Conservation (phyloP, 2,113 vertebrate genomes). For the Verasper variegatus region DNA sequence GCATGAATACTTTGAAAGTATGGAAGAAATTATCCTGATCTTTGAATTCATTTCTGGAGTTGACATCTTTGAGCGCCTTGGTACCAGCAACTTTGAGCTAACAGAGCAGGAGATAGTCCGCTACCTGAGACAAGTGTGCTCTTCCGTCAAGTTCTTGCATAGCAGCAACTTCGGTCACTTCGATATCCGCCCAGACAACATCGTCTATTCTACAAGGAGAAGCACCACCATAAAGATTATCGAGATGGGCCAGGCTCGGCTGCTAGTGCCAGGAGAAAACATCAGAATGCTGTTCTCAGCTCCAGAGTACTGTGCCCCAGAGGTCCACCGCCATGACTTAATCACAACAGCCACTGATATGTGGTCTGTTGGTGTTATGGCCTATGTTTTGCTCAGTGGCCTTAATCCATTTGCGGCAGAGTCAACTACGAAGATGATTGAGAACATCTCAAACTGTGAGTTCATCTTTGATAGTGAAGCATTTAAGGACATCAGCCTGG, state of each 20-base stretch:
- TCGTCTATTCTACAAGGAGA: constrained; percentile 93
- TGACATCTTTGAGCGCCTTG: constrained; percentile 97
- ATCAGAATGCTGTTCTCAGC: constrained; percentile 93
- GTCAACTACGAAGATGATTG: constrained; percentile 93
- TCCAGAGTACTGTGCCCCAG: constrained; percentile 94
- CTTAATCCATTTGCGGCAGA: constrained; percentile 96
- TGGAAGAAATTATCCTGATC: constrained; percentile 96
- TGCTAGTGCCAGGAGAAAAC: constrained; percentile 94
- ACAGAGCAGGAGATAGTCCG: constrained; percentile 94
- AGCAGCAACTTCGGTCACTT: constrained; percentile 91
- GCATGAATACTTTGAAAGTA: constrained; percentile 97
- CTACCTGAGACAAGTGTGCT: constrained; percentile 93
- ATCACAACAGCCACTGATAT: constrained; percentile 95
- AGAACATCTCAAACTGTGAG: constrained; percentile 94
- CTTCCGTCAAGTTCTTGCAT: constrained; percentile 91
- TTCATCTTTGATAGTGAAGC: constrained; percentile 95
- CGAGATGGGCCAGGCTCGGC: constrained; percentile 95
- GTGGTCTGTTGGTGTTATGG: constrained; percentile 96
- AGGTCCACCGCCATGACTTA: constrained; percentile 93
- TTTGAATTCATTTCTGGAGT: constrained; percentile 97
- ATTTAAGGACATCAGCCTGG: constrained; percentile 91
- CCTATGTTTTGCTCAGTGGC: constrained; percentile 94
- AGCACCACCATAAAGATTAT: constrained; percentile 92
- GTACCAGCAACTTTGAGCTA: constrained; percentile 91
- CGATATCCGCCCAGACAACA: constrained; percentile 96